These are phyloP conservation scores for Ectemnius cavifrons DNA, from an alignment of 2,888 invertebrate genomes.

Conservation along the genomic window DNA sequence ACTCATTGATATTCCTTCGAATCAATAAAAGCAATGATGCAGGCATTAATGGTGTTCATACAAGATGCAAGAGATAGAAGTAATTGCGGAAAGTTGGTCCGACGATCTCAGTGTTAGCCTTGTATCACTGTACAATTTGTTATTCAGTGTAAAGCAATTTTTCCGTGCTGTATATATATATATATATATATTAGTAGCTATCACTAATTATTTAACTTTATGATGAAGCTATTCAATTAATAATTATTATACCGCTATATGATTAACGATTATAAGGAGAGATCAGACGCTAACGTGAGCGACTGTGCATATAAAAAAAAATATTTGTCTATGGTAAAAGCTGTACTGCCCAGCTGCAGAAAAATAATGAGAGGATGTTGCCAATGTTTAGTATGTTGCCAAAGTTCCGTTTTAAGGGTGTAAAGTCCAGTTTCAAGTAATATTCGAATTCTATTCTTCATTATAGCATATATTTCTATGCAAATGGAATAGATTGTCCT, in stretches of 20 bases:
- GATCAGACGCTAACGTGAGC: constrained; percentile 45
- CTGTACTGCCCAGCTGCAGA: constrained; percentile 65
- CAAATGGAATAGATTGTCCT: constrained; percentile 50
- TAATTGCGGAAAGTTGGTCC: constrained; percentile 47
- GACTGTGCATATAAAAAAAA: constrained; percentile 54
- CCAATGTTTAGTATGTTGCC: constrained; percentile 74
- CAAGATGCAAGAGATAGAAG: constrained; percentile 10
- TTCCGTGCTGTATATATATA: constrained; percentile 63
- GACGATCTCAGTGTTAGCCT: constrained; percentile 65
- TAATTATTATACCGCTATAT: constrained; percentile 55
- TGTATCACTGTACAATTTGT: constrained; percentile 71
- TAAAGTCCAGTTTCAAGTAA: constrained; percentile 62
- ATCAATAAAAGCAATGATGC: constrained; percentile 16
- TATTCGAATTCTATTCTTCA: constrained; percentile 52
- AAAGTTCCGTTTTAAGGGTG: constrained; percentile 70
- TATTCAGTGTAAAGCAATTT: constrained; percentile 68
- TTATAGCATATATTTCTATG: constrained; percentile 23
- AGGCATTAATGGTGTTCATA: constrained; percentile 33
- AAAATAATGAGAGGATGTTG: constrained; percentile 69
- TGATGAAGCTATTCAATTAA: constrained; percentile 54
- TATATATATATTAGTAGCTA: constrained; percentile 52
- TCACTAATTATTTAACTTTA: constrained; percentile 61
- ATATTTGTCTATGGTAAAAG: constrained; percentile 59
- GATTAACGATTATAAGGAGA: constrained; percentile 38
- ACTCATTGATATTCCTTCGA: constrained; percentile 23